These are phyloP conservation scores for fruit fly (Drosophila melanogaster) DNA, from an alignment of 1,140 invertebrate genomes.

Conservation along the genomic window Release_6_plus_ISO1_MT NT_033777.3:22079001-22079500, in stretches of 20 bases:
- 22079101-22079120: conserved; percentile 44
- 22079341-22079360: too few species aligned
- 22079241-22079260: conserved; percentile 38
- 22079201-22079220: conserved; percentile 42
- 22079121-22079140: conserved; percentile 50
- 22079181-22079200: conserved; percentile 39
- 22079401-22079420: background rate
- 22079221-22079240: conserved; percentile 26
- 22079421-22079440: background rate
- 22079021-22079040: conserved; percentile 42
- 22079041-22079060: conserved; percentile 22
- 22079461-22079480: background rate
- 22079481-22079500: background rate
- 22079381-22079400: background rate
- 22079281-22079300: conserved; percentile 52
- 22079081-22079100: conserved; percentile 52
- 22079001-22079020: conserved; percentile 25
- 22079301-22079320: conserved; percentile 82
- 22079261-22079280: conserved; percentile 17
- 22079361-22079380: background rate
- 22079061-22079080: conserved; percentile 41
- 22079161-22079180: conserved; percentile 30
- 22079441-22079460: background rate
- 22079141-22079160: conserved; percentile 30
- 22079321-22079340: conserved; percentile 37